A percentile compares a stretch with the other conserved stretches of the same genome.
Evolutionary conservation across 1,140 invertebrate genomes (phyloP).

Genomic region (Oppia nitens): DNA sequence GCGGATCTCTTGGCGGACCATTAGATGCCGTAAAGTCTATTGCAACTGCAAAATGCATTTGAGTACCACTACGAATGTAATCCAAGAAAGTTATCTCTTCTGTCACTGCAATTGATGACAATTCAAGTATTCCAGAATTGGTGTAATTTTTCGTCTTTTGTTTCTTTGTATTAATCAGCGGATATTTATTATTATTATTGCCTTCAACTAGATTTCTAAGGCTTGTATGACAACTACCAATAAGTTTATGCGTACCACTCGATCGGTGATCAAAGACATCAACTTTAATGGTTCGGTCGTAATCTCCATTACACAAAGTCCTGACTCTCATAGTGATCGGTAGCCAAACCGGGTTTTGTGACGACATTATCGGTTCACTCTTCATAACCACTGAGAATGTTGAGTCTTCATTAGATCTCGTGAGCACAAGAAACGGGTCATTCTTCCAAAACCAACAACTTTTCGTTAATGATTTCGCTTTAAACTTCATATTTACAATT

Average conservation of each 20-base stretch:
- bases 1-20: slow-evolving; percentile 37
- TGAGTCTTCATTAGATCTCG: slow-evolving; percentile 9
- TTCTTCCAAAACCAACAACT: too few species aligned
- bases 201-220: slow-evolving; percentile 5
- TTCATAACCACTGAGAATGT: slow-evolving; percentile 34
- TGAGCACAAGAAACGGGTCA: slow-evolving; percentile 34
- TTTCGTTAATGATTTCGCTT: too few species aligned
- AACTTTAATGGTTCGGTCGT: slow-evolving; percentile 30
- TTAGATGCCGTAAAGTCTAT: slow-evolving; percentile 54
- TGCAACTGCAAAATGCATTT: slow-evolving; percentile 41
- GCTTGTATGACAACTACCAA: slow-evolving; percentile 9
- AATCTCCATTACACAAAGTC: slow-evolving; percentile 41
- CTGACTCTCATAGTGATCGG: slow-evolving; percentile 35
- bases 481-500: slow-evolving; percentile 31
- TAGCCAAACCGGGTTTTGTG: slow-evolving; percentile 40
- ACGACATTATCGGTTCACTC: slow-evolving; percentile 35
- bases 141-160: not conserved
- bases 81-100: slow-evolving; percentile 8
- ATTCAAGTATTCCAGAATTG: not conserved
- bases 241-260: not conserved
- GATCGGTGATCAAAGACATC: slow-evolving; percentile 15
- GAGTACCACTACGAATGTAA: slow-evolving; percentile 24
- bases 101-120: not conserved
- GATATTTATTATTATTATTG: not conserved
- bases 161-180: not conserved